phyloP scores from a whole-genome alignment of 35 echinoderm and acorn worm genomes.

The Strongylocentrotus purpuratus region DNA sequence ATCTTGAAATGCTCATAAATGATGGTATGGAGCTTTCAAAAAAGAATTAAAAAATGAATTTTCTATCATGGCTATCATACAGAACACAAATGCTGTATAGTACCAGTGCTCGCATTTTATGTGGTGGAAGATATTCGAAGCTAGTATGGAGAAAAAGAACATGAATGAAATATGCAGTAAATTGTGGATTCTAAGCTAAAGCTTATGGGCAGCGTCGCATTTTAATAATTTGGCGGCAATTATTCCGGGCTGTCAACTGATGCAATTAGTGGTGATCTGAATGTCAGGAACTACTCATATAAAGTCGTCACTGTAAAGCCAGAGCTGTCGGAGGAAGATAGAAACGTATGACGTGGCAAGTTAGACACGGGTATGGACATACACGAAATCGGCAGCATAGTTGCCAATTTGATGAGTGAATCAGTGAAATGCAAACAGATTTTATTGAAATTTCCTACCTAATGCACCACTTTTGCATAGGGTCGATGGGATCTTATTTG shows the following conservation, averaged over 20 bases:
- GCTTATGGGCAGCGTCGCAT: not conserved
- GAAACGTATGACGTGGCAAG: not conserved
- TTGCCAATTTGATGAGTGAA: not conserved
- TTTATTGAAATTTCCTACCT: too few relatives aligned
- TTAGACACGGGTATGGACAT: not conserved
- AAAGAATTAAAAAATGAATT: too few relatives aligned
- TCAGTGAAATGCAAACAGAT: not conserved
- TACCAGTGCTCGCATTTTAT: too few relatives aligned
- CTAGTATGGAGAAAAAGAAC: too few relatives aligned
- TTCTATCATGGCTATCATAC: too few relatives aligned
- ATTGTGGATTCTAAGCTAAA: not conserved
- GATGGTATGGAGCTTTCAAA: not conserved
- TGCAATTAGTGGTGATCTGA: not conserved
- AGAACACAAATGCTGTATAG: too few relatives aligned
- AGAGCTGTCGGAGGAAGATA: slow-evolving; percentile 7
- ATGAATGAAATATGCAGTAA: not conserved
- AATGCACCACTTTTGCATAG: too few relatives aligned
- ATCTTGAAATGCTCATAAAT: not conserved
- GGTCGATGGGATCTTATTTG: too few relatives aligned
- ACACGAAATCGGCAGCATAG: not conserved
- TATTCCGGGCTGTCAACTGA: not conserved
- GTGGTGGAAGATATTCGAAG: not conserved
- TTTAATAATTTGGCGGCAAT: not conserved
- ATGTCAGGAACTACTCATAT: not conserved
- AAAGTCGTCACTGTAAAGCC: not conserved